Evolutionary conservation across 2,888 invertebrate genomes (phyloP), one percentile per base, ranked within the genome.

Genomic region (Athalia rosae): DNA sequence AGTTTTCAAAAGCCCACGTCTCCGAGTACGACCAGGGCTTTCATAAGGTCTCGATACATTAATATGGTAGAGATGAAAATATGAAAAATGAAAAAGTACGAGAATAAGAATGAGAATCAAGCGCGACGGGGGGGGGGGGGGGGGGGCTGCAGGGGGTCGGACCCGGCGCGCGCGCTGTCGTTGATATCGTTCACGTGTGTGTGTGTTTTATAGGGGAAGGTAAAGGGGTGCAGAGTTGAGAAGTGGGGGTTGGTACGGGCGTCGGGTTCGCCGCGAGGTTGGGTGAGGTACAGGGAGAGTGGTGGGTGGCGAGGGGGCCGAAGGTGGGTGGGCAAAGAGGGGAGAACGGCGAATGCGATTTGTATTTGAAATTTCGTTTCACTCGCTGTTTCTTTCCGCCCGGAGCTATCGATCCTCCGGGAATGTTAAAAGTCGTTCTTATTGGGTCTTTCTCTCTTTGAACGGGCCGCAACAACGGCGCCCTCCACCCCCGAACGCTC

Each of bases 171-270:
- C 28, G 28, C 28, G 28, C 28, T 28, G 28, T 28, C 28, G 28
- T 28, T 28, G 28, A 28, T 28, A 28, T 28, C 28, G 28, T 28
- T 28, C 28, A 28, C 2, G 28, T 28, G 28, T 28, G 28, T 28
- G 28, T 28, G n/a, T 28, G 28, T 28, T 28, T n/a, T n/a, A n/a
- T n/a, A 77, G 85, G 83, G 84, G 84, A 86, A 87, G 87, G 89
- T 87, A 88, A 88, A 88, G 87, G 87, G 87, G 85, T 83, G 84
- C 85, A 87, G 85, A 87, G 88, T 88, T 87, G 88, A 88, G 87
- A 87, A 88, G 88, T 88, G 87, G 87, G 87, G 85, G 84, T 84
- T 84, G 83, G 77, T 73, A 69, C 48, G 76, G 58, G 78, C 62
- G 69, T 53, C 13, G 43, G 73, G 61, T 64, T 59, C 43, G 63